Percentiles rank a stretch among this genome's conserved stretches.
Evolutionary conservation across 1,140 invertebrate genomes (phyloP).

Genomic region (Lepidurus arcticus): DNA sequence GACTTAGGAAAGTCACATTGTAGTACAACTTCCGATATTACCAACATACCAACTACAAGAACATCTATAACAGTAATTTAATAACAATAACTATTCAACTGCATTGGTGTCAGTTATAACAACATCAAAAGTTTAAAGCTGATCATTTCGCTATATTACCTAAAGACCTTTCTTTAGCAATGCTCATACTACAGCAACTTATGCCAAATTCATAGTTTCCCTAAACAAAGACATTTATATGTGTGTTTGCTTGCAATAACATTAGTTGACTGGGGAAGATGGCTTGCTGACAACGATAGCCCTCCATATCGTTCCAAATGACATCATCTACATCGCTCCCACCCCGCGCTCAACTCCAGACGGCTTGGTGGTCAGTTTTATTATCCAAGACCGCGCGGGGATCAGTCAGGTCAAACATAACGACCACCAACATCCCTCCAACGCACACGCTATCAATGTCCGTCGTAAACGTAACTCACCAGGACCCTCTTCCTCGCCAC

Average conservation of each 20-base stretch:
- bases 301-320: not conserved
- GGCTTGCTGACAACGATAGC: not conserved
- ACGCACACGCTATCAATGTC: not conserved
- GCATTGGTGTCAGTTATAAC: no score
- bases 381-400: slow-evolving; percentile 25
- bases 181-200: no score
- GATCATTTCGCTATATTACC: no score
- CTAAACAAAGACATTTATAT: not conserved
- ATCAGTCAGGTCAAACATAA: slow-evolving; percentile 10
- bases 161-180: no score
- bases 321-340: slow-evolving; percentile 31
- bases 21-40: no score
- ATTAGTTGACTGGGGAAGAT: not conserved
- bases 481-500: not conserved
- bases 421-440: not conserved
- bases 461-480: slow-evolving; percentile 25
- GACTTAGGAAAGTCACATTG: no score
- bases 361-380: slow-evolving; percentile 29
- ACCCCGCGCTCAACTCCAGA: slow-evolving; percentile 28
- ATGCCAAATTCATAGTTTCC: no score
- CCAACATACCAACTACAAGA: no score
- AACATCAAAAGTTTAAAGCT: no score
- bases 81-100: no score
- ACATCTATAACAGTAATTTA: no score
- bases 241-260: not conserved